These are phyloP conservation scores for Abrostola triplasia DNA, from an alignment of 2,888 invertebrate species.

Conservation along the genomic window DNA sequence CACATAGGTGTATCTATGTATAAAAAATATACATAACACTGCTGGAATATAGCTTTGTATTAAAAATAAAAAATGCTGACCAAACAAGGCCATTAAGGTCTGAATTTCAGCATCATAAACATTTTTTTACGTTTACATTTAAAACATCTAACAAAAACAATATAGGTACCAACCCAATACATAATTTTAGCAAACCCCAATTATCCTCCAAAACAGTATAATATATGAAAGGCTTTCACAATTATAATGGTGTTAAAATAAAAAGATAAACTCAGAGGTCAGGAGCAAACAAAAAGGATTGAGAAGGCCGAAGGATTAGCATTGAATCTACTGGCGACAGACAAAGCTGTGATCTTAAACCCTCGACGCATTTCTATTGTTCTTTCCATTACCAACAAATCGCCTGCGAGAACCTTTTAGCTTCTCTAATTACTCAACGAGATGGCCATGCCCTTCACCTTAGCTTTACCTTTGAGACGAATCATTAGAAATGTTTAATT, in stretches of 20 bases:
- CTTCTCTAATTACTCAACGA: constrained; percentile 38
- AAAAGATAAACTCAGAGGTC: constrained; percentile 18
- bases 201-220: neutral
- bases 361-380: constrained; percentile 36
- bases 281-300: constrained; percentile 10
- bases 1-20: too few relatives aligned
- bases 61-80: too few relatives aligned
- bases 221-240: constrained; percentile 14
- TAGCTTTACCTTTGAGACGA: constrained; percentile 25
- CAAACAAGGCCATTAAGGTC: too few relatives aligned
- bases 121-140: too few relatives aligned
- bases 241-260: constrained; percentile 9
- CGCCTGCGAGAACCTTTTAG: constrained; percentile 25
- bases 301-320: constrained; percentile 37
- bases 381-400: constrained; percentile 27
- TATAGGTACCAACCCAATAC: too few relatives aligned
- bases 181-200: neutral
- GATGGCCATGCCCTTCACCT: constrained; percentile 48
- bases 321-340: constrained; percentile 7
- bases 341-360: constrained; percentile 14
- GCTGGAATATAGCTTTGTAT: too few relatives aligned
- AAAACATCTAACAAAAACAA: too few relatives aligned
- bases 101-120: too few relatives aligned
- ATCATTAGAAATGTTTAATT: constrained; percentile 44
- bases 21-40: too few relatives aligned